These are phyloP conservation scores for Stenolophus ochropezus DNA, from an alignment of 2,888 invertebrate species.

Conservation along the genomic window DNA sequence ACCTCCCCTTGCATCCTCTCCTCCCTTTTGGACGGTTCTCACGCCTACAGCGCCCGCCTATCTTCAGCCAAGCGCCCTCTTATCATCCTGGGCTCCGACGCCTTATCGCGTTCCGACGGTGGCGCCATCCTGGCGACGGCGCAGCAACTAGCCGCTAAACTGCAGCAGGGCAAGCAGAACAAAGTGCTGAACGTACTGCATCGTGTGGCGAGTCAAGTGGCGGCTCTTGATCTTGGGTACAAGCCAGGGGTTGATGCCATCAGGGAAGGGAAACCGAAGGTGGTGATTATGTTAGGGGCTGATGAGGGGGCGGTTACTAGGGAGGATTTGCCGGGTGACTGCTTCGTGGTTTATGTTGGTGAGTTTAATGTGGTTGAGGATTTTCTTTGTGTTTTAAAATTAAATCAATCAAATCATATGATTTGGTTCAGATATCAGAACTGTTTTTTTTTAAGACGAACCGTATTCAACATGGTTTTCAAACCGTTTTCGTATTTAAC, in stretches of 20 bases:
- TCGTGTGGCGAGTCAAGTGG: constrained; percentile 93
- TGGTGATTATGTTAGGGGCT: constrained; percentile 95
- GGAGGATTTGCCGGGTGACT: constrained; percentile 86
- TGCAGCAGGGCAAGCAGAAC: constrained; percentile 71
- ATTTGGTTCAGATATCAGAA: too few species aligned
- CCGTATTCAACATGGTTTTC: too few species aligned
- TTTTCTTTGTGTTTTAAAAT: too few species aligned
- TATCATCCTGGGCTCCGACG: constrained; percentile 92
- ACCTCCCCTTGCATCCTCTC: constrained; percentile 84
- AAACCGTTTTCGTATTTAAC: too few species aligned
- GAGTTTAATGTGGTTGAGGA: too few species aligned
- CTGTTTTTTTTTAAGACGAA: too few species aligned
- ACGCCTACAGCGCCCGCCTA: constrained; percentile 82
- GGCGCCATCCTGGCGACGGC: constrained; percentile 84
- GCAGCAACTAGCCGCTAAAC: constrained; percentile 81
- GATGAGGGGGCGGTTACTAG: constrained; percentile 88
- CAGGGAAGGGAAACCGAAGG: constrained; percentile 80
- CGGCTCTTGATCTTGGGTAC: constrained; percentile 97
- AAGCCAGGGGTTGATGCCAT: constrained; percentile 81
- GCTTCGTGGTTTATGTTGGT: constrained; percentile 93
- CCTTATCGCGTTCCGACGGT: constrained; percentile 86
- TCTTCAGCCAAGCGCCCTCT: constrained; percentile 89
- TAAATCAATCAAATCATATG: too few species aligned
- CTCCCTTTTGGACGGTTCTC: constrained; percentile 82
- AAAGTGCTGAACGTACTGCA: constrained; percentile 96